Base-by-base conservation (phyloP, 1,140 invertebrate genomes). In the Bacillus rossius region DNA sequence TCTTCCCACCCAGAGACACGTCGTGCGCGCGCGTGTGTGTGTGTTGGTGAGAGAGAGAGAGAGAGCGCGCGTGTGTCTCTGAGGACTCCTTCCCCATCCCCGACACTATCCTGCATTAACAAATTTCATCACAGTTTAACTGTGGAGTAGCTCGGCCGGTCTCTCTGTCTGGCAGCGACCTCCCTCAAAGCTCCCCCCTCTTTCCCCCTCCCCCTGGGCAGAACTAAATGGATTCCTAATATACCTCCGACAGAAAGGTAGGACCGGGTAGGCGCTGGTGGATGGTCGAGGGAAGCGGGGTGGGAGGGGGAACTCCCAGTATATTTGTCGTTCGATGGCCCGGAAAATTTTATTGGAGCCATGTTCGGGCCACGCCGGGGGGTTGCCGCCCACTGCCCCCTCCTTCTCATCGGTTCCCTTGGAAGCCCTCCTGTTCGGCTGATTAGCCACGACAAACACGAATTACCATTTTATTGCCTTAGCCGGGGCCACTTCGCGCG, bases 381-480 rank as follows among this genome's bases (percentile, higher is more conserved):
- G n/a, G n/a, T n/a, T n/a, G n/a, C n/a, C n/a, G n/a, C n/a, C n/a
- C n/a, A n/a, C n/a, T n/a, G n/a, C n/a, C n/a, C n/a, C n/a, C n/a
- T n/a, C n/a, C n/a, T n/a, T n/a, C n/a, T n/a, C n/a, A n/a, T n/a
- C n/a, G n/a, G 4, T 34, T 45, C 61, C 43, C 61, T 56, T 20
- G 40, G 54, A 49, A 60, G 57, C 57, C 45, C 61, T 54, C 67
- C 49, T 34, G 29, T 34, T 66, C 68, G 70, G 64, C 65, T 79
- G 77, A 76, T 79, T 79, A 78, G 73, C 72, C 74, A 76, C 67
- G 68, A 73, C 75, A 78, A 79, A 79, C 76, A 78, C 71, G 72
- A 77, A 79, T 79, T 79, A 79, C 67, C 77, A 79, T 79, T 79
- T 79, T 79, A 79, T 79, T 79, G 77, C 75, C 65, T 72, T 74